Base-by-base conservation (phyloP, 2,888 invertebrate genomes). In the Ichneumon xanthorius region DNA sequence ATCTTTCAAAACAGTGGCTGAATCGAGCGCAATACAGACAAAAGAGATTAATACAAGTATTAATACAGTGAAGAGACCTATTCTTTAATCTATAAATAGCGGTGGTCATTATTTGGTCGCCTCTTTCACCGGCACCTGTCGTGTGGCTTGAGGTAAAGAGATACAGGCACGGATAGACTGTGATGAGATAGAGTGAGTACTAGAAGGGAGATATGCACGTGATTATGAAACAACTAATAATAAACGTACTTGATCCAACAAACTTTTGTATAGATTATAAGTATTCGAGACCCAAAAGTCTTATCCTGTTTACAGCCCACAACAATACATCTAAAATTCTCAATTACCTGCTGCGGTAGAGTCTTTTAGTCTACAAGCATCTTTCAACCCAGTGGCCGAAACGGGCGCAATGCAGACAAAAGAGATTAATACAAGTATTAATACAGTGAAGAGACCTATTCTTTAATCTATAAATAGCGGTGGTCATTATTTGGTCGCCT, bases 61-160 rank as follows among this genome's bases (percentile, higher is more conserved):
- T 48, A 14, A 45, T 61, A 9, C 5, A 48, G 22, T 16, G 40
- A 26, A 45, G 45, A 19, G 55, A 45, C 58, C 40, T 22, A 26
- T 26, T 75, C 45, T 30, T 63, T 45, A 11, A 75, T 90, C 89
- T 90, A 87, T 87, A 88, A 88, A 88, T 88, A 88, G 85, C 85
- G 85, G 68, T 81, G 90, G 88, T 90, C 90, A 92, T 92, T 92
- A 90, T 90, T 89, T 89, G 88, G 88, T 84, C 86, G 90, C 91
- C 92, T 90, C 90, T 91, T 90, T 91, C 91, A 90, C 91, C 92
- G 91, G 92, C 92, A 93, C 93, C 93, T 93, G 93, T 93, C 93
- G 93, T 93, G 92, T 91, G 92, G 92, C 93, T 92, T 89, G 89
- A 82, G 89, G 90, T 90, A 89, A 87, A 89, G 87, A 82, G 70